These are phyloP conservation scores for Bujurquina vittata DNA, from an alignment of 2,113 vertebrate species.

Conservation along the genomic window DNA sequence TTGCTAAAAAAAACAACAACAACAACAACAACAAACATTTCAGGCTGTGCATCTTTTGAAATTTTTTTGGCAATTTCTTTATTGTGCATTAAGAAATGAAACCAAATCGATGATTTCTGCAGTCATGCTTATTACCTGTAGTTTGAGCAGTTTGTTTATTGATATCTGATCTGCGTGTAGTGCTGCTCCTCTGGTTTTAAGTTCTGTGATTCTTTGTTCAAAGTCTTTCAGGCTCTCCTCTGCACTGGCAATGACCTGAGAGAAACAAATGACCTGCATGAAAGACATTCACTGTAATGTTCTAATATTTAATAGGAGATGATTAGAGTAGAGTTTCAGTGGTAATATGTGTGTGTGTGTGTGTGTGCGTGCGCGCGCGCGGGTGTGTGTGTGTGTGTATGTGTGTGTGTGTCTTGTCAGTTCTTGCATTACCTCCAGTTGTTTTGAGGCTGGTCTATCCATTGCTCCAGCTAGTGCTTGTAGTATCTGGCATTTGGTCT, in stretches of 20 bases:
- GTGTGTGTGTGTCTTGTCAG: background rate
- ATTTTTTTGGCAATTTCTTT: background rate
- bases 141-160: constrained; percentile 90
- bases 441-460: constrained; percentile 87
- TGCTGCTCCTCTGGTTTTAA: constrained; percentile 85
- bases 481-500: constrained; percentile 89
- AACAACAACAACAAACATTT: background rate
- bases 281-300: background rate
- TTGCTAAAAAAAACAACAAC: background rate
- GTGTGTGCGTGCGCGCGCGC: too few relatives aligned
- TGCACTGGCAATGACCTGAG: constrained; percentile 86
- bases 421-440: constrained; percentile 87
- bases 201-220: constrained; percentile 86
- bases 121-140: constrained; percentile 83
- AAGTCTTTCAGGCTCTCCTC: constrained; percentile 91
- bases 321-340: background rate
- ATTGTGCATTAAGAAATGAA: background rate
- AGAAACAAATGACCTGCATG: background rate
- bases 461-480: constrained; percentile 88
- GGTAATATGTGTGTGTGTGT: background rate
- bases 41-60: background rate
- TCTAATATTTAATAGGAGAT: background rate
- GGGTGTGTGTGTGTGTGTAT: too few relatives aligned
- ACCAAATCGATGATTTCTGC: background rate
- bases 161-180: constrained; percentile 87